Evolutionary conservation across 2,113 vertebrate genomes (phyloP).

Genomic region (Carassius carassius): DNA sequence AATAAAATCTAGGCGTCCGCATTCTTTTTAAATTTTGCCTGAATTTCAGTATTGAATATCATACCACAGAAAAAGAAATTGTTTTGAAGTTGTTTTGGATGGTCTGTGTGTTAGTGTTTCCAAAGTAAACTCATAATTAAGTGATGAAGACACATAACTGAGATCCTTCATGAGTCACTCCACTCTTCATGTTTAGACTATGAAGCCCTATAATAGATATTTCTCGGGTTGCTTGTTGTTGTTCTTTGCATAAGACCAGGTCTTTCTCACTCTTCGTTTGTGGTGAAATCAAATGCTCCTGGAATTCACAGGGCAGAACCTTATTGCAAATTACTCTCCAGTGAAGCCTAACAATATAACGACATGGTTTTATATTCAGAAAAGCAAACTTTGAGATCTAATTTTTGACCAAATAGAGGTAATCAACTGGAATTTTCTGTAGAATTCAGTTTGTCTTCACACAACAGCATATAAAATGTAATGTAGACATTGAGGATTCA

Average conservation of each 20-base stretch:
- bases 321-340: conserved; percentile 67
- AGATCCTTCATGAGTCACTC: background rate
- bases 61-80: background rate
- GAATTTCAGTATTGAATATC: background rate
- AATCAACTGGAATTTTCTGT: conserved; percentile 46
- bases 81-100: background rate
- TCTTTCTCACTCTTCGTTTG: conserved; percentile 69
- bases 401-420: conserved; percentile 55
- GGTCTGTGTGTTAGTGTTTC: background rate
- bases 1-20: too few relatives aligned
- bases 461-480: background rate
- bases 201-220: conserved; percentile 49
- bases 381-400: conserved; percentile 61
- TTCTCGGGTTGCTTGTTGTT: background rate
- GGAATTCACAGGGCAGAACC: conserved; percentile 64
- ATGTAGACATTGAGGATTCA: background rate
- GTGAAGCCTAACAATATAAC: conserved; percentile 54
- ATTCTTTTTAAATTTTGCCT: background rate
- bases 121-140: background rate
- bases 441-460: background rate
- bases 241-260: conserved; percentile 2
- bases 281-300: conserved; percentile 68
- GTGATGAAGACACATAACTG: background rate
- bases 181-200: background rate
- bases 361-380: conserved; percentile 46